Evolutionary conservation across 2,888 invertebrate species (phyloP), one percentile per base, ranked within the genome.

Genomic region (Callosobruchus maculatus): DNA sequence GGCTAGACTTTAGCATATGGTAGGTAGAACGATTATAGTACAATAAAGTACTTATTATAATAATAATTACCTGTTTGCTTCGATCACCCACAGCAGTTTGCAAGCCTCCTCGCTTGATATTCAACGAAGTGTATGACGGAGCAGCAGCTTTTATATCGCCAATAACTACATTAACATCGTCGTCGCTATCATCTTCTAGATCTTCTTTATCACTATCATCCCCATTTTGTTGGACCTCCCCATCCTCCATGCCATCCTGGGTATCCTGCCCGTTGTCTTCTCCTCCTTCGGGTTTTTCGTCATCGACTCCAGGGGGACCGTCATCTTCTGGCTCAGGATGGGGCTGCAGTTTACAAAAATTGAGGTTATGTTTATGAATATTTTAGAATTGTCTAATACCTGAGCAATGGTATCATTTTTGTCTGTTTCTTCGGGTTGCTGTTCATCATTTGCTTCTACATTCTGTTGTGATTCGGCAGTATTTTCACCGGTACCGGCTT

Each of bases 131-230:
- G 83, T 94, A 94, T 2, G 92, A 90, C 70, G 92, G 90, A 0
- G 81, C 73, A n/a, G 93, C 92, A 0, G 95, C 91, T 85, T 95
- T 94, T 71, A 95, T 93, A 83, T 95, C 97, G 1, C 97, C 97
- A 82, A 98, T 97, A 0, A 97, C 96, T 76, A 98, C 96, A 88
- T 97, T 95, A 9, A 97, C 93, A 84, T 96, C 95, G 84, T 96
- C 94, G 77, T 93, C 96, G 78, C 93, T 93, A 82, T 93, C 93
- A 77, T 94, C 94, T 0, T 86, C 86, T 67, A 85, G 81, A 73
- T 89, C 89, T 75, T 88, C 88, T 72, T 88, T 87, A 68, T 92
- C 92, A 76, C 91, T 90, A 78, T 89, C 89, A 78, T 89, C 90
- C 73, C 89, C 88, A 31, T 89, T 87, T 77, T 89, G 89, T 79